Percentiles rank a stretch among this genome's conserved stretches.
phyloP scores from a whole-genome alignment of 2,888 invertebrate species.

The Apodemia duryi region DNA sequence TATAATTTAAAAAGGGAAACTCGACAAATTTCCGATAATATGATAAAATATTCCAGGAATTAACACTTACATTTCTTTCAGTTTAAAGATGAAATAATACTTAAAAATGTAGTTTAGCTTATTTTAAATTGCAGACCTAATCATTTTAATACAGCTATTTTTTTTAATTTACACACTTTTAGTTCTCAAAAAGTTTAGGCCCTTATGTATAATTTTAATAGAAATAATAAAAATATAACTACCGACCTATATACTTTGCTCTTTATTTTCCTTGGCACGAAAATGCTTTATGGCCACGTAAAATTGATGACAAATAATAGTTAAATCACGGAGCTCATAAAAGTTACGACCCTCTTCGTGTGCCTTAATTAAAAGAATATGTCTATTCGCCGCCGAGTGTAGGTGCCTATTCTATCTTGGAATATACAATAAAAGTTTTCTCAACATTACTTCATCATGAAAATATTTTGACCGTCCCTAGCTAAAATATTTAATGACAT shows the following conservation, averaged over 20 bases:
- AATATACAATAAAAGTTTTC: slow-evolving; percentile 24
- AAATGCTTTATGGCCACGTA: slow-evolving; percentile 71
- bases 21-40: too few species aligned
- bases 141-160: not conserved
- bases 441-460: not conserved
- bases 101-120: too few species aligned
- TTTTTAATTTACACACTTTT: not conserved
- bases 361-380: slow-evolving; percentile 76
- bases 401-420: slow-evolving; percentile 28
- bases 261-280: slow-evolving; percentile 32
- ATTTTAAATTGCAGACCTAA: too few species aligned
- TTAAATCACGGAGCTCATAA: slow-evolving; percentile 75
- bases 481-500: too few species aligned
- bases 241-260: slow-evolving; percentile 14
- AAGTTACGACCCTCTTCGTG: slow-evolving; percentile 71
- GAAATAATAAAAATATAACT: slow-evolving; percentile 7
- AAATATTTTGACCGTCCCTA: too few species aligned
- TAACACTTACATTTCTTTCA: too few species aligned
- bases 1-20: not conserved
- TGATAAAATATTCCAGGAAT: not conserved
- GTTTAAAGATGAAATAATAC: too few species aligned
- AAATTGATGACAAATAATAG: slow-evolving; percentile 79
- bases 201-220: not conserved
- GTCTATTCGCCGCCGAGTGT: slow-evolving; percentile 49
- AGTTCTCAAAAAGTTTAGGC: not conserved